phyloP scores from a whole-genome alignment of 2,797 vertebrate genomes.

The Gymnoscopelus microlampas region DNA sequence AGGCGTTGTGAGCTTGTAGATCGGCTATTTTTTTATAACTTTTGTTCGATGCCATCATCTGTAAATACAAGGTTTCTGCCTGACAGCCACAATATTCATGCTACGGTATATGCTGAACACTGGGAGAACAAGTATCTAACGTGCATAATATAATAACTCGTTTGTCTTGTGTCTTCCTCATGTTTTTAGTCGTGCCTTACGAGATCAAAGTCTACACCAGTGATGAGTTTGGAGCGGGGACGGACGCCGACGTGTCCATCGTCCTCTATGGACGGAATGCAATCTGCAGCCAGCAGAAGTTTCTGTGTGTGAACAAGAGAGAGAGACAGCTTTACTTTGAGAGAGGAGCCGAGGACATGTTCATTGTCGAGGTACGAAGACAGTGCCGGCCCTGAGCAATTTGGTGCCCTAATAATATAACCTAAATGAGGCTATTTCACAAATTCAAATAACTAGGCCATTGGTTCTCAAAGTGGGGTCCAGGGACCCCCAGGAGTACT shows the following conservation, averaged over 20 bases:
- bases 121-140: neutral
- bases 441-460: too few species aligned
- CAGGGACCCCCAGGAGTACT: too few species aligned
- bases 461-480: too few species aligned
- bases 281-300: constrained; percentile 88
- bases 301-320: constrained; percentile 94
- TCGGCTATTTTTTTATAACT: too few species aligned
- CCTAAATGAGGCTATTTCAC: too few species aligned
- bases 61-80: too few species aligned
- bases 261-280: constrained; percentile 91
- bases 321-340: constrained; percentile 94
- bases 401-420: too few species aligned
- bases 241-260: constrained; percentile 91
- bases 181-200: constrained; percentile 90
- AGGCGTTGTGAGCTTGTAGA: too few species aligned
- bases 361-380: constrained; percentile 91
- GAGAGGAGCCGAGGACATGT: constrained; percentile 92
- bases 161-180: neutral
- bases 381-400: too few species aligned
- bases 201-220: constrained; percentile 93
- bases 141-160: neutral
- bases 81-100: too few species aligned
- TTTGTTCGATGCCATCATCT: too few species aligned
- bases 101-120: too few species aligned
- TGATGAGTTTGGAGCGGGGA: constrained; percentile 93